Evolutionary conservation across 2,888 invertebrate species (phyloP).

Genomic region (Aphelenchoides bicaudatus): DNA sequence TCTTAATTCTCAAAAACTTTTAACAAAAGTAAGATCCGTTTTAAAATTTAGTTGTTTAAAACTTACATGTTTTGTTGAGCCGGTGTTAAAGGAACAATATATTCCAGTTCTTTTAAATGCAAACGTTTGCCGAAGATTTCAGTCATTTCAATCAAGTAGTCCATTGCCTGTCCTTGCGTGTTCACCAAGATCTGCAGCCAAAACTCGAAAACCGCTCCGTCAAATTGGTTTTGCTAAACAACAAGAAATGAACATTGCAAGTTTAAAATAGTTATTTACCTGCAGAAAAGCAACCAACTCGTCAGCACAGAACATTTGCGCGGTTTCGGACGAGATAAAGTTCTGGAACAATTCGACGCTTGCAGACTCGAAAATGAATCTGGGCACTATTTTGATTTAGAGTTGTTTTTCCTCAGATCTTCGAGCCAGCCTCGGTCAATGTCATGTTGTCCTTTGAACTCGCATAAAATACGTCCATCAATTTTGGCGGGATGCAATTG

Average conservation of each 20-base stretch:
- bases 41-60: not conserved
- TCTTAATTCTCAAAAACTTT: not conserved
- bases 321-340: conserved; percentile 71
- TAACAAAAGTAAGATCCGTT: too few relatives aligned
- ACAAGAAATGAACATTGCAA: conserved; percentile 12
- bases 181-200: conserved; percentile 72
- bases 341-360: conserved; percentile 72
- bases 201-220: conserved; percentile 84
- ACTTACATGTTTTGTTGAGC: conserved; percentile 31
- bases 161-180: conserved; percentile 63
- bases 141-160: conserved; percentile 42
- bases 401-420: conserved; percentile 44
- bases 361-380: conserved; percentile 85
- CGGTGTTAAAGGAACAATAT: conserved; percentile 42
- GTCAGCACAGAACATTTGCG: conserved; percentile 70
- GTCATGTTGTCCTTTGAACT: conserved; percentile 64
- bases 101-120: conserved; percentile 29
- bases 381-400: conserved; percentile 69
- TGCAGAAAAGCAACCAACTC: conserved; percentile 69
- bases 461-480: conserved; percentile 44
- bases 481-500: conserved; percentile 66
- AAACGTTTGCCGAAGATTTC: conserved; percentile 36
- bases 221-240: conserved; percentile 75
- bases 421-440: conserved; percentile 62
- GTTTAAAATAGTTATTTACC: too few relatives aligned